A percentile compares a stretch with the other conserved stretches of the same genome.
Conservation (phyloP, 2,113 vertebrate genomes). For the Notechis scutatus region DNA sequence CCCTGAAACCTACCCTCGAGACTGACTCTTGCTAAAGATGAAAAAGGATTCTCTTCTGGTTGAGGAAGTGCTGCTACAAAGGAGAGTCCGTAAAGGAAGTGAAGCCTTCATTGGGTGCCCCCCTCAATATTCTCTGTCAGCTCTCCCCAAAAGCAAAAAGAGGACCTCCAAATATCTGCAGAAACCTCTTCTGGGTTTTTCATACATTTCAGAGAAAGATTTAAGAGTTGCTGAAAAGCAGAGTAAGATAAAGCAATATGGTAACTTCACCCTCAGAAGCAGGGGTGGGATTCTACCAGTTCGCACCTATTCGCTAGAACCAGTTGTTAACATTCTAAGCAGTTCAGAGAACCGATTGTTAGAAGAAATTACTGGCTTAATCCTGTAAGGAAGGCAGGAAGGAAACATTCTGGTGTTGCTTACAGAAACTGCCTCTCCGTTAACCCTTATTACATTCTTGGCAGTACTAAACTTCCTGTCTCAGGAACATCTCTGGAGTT, state of each 20-base stretch:
- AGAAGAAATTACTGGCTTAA: too few relatives aligned
- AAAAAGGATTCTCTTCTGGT: not conserved
- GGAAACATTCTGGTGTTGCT: too few relatives aligned
- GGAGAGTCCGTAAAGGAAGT: not conserved
- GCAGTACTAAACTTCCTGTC: too few relatives aligned
- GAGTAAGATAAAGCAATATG: not conserved
- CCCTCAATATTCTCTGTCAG: not conserved
- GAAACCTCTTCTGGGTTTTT: not conserved
- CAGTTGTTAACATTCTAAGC: too few relatives aligned
- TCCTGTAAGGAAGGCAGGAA: too few relatives aligned
- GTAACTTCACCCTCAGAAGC: not conserved
- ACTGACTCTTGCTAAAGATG: not conserved
- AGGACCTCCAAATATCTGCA: not conserved
- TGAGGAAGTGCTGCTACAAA: not conserved
- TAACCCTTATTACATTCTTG: too few relatives aligned
- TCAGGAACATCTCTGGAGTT: too few relatives aligned
- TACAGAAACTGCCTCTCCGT: too few relatives aligned
- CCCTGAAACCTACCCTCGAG: not conserved
- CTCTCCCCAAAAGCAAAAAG: not conserved
- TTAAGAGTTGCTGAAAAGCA: not conserved
- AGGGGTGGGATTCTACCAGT: too few relatives aligned
- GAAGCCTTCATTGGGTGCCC: not conserved
- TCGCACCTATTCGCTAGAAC: too few relatives aligned
- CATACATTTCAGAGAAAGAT: not conserved
- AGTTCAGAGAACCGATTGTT: too few relatives aligned